Percentiles rank a stretch among this genome's conserved stretches.
Evolutionary conservation across 92 coral and sea anemone species (phyloP).

Genomic region (Palythoa grandis): DNA sequence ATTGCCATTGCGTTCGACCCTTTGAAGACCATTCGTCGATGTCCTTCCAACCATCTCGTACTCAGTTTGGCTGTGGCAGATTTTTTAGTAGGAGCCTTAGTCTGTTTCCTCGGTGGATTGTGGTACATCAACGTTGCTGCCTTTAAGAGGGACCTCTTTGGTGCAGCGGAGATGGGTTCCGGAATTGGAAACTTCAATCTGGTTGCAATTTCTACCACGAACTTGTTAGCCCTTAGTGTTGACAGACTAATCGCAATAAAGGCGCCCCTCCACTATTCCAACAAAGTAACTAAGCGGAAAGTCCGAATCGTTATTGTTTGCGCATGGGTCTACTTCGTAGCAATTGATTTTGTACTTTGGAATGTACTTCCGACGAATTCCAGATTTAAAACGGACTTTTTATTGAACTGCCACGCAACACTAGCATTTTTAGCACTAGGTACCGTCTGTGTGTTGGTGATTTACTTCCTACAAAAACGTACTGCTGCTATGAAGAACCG

Average conservation of each 20-base stretch:
- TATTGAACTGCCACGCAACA: neutral
- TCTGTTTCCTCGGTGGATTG: neutral
- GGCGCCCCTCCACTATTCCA: neutral
- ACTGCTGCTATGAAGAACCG: neutral
- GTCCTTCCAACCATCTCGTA: neutral
- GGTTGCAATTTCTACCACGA: neutral
- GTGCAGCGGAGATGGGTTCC: neutral
- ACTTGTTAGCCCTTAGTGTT: neutral
- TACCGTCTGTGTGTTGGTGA: neutral
- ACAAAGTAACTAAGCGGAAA: neutral
- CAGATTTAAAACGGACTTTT: neutral
- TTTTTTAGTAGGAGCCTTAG: neutral
- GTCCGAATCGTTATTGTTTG: neutral
- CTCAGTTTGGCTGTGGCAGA: neutral
- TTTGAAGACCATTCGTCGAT: neutral
- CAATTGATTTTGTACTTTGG: neutral
- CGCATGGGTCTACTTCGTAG: neutral
- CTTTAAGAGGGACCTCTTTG: neutral
- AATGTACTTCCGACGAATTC: neutral
- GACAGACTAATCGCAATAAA: conserved; percentile 7
- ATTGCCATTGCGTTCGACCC: neutral
- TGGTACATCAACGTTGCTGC: neutral
- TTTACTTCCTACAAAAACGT: conserved; percentile 12
- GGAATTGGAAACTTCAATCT: neutral
- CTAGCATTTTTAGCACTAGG: neutral